These are phyloP conservation scores for Chaunax sp. DNA, from an alignment of 2,797 vertebrate genomes.

Conservation along the genomic window DNA sequence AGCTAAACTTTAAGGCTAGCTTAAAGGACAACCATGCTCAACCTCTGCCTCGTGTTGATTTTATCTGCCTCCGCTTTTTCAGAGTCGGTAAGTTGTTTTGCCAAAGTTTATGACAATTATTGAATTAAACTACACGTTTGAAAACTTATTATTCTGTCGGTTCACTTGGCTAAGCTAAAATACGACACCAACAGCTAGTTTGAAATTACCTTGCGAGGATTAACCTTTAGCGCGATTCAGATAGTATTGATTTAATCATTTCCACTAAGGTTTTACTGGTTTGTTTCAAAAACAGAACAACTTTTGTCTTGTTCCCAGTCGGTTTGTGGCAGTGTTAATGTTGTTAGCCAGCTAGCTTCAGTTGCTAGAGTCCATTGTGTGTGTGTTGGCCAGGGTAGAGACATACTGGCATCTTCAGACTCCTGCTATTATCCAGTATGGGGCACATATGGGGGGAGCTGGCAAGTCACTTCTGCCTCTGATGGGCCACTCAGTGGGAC, in stretches of 20 bases:
- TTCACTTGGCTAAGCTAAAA: too few species aligned
- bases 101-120: neutral
- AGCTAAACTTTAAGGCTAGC: neutral
- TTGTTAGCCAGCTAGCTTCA: slow-evolving; percentile 34
- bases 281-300: too few species aligned
- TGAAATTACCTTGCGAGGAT: neutral
- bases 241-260: too few species aligned
- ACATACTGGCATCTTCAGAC: slow-evolving; percentile 16
- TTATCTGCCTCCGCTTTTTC: slow-evolving; percentile 75
- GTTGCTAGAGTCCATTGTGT: neutral
- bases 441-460: slow-evolving; percentile 48
- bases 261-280: too few species aligned
- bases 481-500: slow-evolving; percentile 14
- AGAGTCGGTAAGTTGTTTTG: slow-evolving; percentile 82
- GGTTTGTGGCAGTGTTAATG: neutral
- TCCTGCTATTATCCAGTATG: slow-evolving; percentile 38
- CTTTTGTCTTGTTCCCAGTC: too few species aligned
- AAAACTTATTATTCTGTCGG: neutral
- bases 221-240: too few species aligned
- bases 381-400: neutral
- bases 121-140: fast-evolving
- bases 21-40: slow-evolving; percentile 66
- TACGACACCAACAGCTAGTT: too few species aligned
- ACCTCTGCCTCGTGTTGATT: slow-evolving; percentile 73
- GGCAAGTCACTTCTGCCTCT: slow-evolving; percentile 20